Evolutionary conservation across 1,140 invertebrate species (phyloP).

Genomic region (Penaeus chinensis): DNA sequence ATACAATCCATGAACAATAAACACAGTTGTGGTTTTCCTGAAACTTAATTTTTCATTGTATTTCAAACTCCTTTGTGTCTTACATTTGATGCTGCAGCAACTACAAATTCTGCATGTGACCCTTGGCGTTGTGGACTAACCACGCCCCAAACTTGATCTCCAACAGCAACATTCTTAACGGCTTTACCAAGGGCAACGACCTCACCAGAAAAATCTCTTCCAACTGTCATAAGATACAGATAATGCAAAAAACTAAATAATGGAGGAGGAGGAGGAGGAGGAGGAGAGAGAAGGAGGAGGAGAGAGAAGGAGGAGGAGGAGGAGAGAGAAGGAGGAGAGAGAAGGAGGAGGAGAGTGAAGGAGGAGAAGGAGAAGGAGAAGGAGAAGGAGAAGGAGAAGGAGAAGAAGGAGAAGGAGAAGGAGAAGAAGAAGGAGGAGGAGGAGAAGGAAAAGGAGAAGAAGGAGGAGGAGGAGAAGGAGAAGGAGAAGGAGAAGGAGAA

Average conservation of each 20-base stretch:
- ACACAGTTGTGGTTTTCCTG: neutral
- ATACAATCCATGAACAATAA: neutral
- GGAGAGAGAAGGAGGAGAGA: too few species aligned
- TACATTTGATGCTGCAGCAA: slow-evolving; percentile 50
- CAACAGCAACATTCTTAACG: slow-evolving; percentile 75
- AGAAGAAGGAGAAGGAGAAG: too few species aligned
- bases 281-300: too few species aligned
- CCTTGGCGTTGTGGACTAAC: slow-evolving; percentile 52
- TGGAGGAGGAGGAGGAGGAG: neutral
- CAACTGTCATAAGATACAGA: slow-evolving; percentile 73
- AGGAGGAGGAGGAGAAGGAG: too few species aligned
- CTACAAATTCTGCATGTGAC: slow-evolving; percentile 45
- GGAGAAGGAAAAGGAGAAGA: too few species aligned
- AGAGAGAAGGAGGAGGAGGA: too few species aligned
- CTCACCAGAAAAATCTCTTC: slow-evolving; percentile 86
- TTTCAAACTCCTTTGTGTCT: neutral
- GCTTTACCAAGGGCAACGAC: slow-evolving; percentile 81
- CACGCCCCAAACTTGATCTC: slow-evolving; percentile 86
- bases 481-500: too few species aligned
- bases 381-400: too few species aligned
- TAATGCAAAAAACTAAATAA: neutral
- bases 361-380: too few species aligned
- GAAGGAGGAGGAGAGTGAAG: too few species aligned
- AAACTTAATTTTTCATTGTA: neutral
- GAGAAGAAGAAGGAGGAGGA: too few species aligned